A percentile compares a stretch with the other conserved stretches of the same genome.
These are phyloP conservation scores for Masticophis lateralis DNA, from an alignment of 2,797 vertebrate species.

Conservation along the genomic window DNA sequence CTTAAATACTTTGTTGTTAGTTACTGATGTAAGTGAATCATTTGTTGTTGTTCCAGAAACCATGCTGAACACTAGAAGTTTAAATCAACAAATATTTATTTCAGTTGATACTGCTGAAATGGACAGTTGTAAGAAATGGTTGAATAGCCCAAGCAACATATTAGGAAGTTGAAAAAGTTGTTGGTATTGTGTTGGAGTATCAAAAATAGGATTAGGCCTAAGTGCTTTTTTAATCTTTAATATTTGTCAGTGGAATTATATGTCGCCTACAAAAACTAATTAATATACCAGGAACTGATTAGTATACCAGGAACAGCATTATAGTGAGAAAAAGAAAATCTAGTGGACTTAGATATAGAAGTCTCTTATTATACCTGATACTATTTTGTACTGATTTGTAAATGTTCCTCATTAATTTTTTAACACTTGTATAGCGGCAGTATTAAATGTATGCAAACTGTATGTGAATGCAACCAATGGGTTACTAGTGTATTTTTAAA, in stretches of 20 bases:
- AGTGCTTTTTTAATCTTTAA: slow-evolving; percentile 6
- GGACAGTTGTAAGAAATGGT: neutral
- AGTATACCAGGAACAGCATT: neutral
- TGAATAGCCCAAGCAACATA: neutral
- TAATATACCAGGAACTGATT: neutral
- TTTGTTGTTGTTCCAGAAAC: neutral
- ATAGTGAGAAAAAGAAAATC: neutral
- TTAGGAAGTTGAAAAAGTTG: neutral
- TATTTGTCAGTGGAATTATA: neutral
- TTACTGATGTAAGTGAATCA: neutral
- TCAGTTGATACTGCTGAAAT: neutral
- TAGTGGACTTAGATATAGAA: neutral
- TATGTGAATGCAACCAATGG: neutral
- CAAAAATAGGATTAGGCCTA: slow-evolving; percentile 5
- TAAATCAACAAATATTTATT: neutral
- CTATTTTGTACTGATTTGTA: neutral
- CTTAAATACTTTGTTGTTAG: neutral
- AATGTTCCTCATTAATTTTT: neutral
- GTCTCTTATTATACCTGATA: neutral
- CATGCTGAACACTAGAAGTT: neutral
- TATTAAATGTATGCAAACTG: neutral
- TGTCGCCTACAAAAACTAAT: neutral
- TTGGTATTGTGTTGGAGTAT: neutral
- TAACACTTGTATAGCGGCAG: neutral
- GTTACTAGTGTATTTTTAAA: neutral